These are phyloP conservation scores for Microplitis deprimator DNA, from an alignment of 2,888 invertebrate species.

Conservation along the genomic window DNA sequence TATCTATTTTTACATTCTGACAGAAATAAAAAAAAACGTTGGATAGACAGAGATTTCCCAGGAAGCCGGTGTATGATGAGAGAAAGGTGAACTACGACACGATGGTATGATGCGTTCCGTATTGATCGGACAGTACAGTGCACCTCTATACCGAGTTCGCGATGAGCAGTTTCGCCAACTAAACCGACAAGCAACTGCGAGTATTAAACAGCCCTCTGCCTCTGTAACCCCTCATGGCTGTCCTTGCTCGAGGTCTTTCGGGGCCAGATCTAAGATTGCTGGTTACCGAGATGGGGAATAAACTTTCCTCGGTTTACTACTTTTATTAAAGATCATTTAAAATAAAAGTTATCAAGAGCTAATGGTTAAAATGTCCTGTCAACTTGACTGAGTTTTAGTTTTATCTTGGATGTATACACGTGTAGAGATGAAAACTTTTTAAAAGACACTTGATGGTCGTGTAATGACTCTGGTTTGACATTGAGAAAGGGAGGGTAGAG, in stretches of 20 bases:
- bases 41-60: conserved; percentile 14
- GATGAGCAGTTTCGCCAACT: conserved; percentile 48
- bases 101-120: conserved; percentile 52
- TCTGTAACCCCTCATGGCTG: background rate
- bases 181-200: background rate
- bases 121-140: conserved; percentile 55
- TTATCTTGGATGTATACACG: too few species aligned
- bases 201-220: background rate
- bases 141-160: conserved; percentile 4
- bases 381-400: too few species aligned
- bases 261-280: too few species aligned
- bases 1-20: background rate
- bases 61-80: background rate
- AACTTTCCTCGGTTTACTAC: too few species aligned
- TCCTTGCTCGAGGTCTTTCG: too few species aligned
- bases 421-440: background rate
- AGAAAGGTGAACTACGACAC: conserved; percentile 31
- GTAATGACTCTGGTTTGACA: background rate
- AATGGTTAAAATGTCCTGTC: too few species aligned
- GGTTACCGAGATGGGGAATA: too few species aligned
- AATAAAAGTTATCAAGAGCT: too few species aligned
- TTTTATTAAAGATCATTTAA: too few species aligned
- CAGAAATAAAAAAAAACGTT: background rate
- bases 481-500: background rate
- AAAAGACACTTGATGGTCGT: background rate